These are phyloP conservation scores for Poecilia gillii DNA, from an alignment of 2,797 vertebrate genomes.

Conservation along the genomic window DNA sequence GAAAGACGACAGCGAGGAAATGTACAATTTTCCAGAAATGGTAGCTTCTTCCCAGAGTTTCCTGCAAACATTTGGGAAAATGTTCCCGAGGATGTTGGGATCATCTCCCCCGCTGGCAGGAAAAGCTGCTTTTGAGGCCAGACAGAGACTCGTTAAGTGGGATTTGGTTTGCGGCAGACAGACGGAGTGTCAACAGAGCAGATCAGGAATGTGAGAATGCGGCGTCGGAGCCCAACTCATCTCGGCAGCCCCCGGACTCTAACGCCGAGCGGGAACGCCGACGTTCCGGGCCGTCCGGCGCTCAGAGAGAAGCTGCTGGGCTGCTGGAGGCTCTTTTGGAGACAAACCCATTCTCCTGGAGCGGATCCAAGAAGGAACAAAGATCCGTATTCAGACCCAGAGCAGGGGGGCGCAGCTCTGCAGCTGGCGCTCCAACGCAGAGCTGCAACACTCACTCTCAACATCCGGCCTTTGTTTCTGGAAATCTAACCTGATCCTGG, in stretches of 20 bases:
- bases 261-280: neutral
- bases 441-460: neutral
- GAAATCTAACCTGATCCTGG: constrained; percentile 20
- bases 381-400: constrained; percentile 74
- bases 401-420: constrained; percentile 70
- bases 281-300: constrained; percentile 43
- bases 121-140: constrained; percentile 34
- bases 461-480: constrained; percentile 8
- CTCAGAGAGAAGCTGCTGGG: constrained; percentile 43
- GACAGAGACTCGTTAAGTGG: constrained; percentile 52
- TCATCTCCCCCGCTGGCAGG: constrained; percentile 29
- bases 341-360: constrained; percentile 60
- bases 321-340: constrained; percentile 72
- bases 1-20: neutral
- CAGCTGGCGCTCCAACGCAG: constrained; percentile 61
- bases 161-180: constrained; percentile 41
- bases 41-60: neutral
- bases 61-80: neutral
- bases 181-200: constrained; percentile 45
- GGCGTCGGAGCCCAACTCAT: constrained; percentile 27
- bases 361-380: constrained; percentile 74
- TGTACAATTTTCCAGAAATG: neutral
- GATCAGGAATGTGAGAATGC: constrained; percentile 73
- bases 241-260: constrained; percentile 42
- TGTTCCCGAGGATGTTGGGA: constrained; percentile 50